A percentile compares a stretch with the other conserved stretches of the same genome.
phyloP scores from a whole-genome alignment of 2,113 vertebrate genomes.

The Gopherus evgoodei region DNA sequence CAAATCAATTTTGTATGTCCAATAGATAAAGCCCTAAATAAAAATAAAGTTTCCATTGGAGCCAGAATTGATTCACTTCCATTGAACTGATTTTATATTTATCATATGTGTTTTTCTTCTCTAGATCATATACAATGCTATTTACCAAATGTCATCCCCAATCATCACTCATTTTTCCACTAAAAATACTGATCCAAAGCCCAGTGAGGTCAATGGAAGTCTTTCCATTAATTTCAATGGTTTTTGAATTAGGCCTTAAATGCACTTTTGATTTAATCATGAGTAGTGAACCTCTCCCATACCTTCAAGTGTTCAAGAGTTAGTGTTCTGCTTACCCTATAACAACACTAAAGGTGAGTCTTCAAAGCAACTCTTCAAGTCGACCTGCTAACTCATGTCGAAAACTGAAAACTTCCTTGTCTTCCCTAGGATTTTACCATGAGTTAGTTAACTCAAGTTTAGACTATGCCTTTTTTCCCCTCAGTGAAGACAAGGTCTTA shows the following conservation, averaged over 20 bases:
- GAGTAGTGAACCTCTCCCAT: neutral
- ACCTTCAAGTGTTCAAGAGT: neutral
- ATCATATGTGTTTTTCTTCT: neutral
- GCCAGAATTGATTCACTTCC: neutral
- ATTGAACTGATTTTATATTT: neutral
- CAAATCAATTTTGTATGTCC: neutral
- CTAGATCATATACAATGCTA: neutral
- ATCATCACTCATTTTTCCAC: neutral
- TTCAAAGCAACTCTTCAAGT: neutral
- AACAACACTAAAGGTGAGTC: neutral
- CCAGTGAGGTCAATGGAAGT: neutral
- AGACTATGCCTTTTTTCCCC: neutral
- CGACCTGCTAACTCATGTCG: neutral
- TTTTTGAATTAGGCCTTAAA: neutral
- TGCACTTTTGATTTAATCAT: neutral
- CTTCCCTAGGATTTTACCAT: neutral
- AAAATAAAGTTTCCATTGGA: neutral
- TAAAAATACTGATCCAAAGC: neutral
- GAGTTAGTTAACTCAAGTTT: neutral
- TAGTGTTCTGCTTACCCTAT: neutral
- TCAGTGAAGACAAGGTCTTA: neutral
- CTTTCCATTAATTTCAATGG: neutral
- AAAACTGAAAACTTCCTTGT: neutral
- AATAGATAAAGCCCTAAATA: neutral
- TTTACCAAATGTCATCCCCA: neutral